phyloP scores from a whole-genome alignment of 2,888 invertebrate species.

The Pammene fasciana region DNA sequence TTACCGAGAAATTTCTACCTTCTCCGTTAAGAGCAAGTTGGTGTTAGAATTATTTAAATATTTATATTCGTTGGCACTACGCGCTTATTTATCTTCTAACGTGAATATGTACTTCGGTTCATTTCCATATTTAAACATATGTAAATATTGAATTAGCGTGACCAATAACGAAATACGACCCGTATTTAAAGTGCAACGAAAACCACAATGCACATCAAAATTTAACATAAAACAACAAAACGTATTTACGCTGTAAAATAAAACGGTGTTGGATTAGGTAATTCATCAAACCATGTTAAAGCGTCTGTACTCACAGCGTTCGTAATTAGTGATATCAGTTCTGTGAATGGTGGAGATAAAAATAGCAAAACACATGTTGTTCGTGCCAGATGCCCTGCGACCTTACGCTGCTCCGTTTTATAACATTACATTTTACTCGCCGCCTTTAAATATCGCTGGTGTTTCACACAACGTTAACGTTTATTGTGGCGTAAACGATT shows the following conservation, averaged over 20 bases:
- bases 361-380: constrained; percentile 74
- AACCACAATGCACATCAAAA: constrained; percentile 25
- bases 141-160: constrained; percentile 24
- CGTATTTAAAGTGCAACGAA: constrained; percentile 15
- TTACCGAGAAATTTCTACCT: background rate
- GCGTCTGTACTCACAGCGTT: constrained; percentile 45
- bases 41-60: constrained; percentile 12
- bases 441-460: constrained; percentile 64
- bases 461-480: constrained; percentile 64
- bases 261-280: constrained; percentile 24
- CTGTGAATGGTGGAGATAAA: constrained; percentile 73
- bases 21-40: constrained; percentile 8
- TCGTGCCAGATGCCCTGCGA: constrained; percentile 79
- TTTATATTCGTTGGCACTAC: constrained; percentile 3
- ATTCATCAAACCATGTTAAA: constrained; percentile 27
- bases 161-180: constrained; percentile 22
- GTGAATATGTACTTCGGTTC: constrained; percentile 1
- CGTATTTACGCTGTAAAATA: constrained; percentile 10
- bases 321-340: constrained; percentile 66
- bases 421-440: constrained; percentile 57
- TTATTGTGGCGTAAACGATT: constrained; percentile 59
- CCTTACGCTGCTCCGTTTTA: constrained; percentile 68
- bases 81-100: background rate
- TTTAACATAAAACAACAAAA: constrained; percentile 9
- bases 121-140: constrained; percentile 8